Conservation (phyloP, 1,140 invertebrate genomes). For the Drosophila arawakana region DNA sequence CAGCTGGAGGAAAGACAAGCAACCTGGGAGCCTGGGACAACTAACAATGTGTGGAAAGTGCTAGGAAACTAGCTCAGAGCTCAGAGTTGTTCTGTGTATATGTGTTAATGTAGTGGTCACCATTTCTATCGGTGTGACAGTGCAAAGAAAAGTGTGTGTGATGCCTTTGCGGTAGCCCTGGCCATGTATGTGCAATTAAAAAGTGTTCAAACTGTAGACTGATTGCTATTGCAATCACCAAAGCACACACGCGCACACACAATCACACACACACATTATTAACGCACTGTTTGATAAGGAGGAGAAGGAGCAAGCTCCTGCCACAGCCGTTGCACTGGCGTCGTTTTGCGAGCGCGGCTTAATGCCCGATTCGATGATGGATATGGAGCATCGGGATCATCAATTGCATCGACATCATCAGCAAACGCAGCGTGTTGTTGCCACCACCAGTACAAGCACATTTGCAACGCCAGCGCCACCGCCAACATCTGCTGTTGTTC, state of each 20-base stretch:
- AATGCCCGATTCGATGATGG: conserved; percentile 77
- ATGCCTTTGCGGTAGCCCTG: conserved; percentile 15
- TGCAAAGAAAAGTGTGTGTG: conserved; percentile 35
- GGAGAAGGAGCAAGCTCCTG: conserved; percentile 29
- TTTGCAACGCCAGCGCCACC: conserved; percentile 67
- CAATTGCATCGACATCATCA: conserved; percentile 71
- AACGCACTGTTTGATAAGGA: conserved; percentile 49
- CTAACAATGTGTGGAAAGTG: conserved; percentile 39
- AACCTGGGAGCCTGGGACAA: conserved; percentile 39
- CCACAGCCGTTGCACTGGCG: conserved; percentile 64
- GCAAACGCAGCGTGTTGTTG: conserved; percentile 41
- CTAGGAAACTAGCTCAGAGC: conserved; percentile 70
- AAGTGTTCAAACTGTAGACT: conserved; percentile 22
- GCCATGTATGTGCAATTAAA: conserved; percentile 1
- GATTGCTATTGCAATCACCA: conserved; percentile 1
- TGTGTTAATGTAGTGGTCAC: conserved; percentile 23
- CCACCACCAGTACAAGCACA: conserved; percentile 52
- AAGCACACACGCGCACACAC: not conserved
- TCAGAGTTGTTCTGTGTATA: conserved; percentile 16
- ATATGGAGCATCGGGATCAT: conserved; percentile 76
- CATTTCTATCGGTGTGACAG: conserved; percentile 7
- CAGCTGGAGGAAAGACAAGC: conserved; percentile 20
- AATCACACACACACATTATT: not conserved
- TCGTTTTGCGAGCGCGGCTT: conserved; percentile 77
- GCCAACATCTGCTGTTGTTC: conserved; percentile 23